A percentile compares a stretch with the other conserved stretches of the same genome.
Evolutionary conservation across 2,888 invertebrate genomes (phyloP).

Genomic region (Drosophila pseudotalamancana): DNA sequence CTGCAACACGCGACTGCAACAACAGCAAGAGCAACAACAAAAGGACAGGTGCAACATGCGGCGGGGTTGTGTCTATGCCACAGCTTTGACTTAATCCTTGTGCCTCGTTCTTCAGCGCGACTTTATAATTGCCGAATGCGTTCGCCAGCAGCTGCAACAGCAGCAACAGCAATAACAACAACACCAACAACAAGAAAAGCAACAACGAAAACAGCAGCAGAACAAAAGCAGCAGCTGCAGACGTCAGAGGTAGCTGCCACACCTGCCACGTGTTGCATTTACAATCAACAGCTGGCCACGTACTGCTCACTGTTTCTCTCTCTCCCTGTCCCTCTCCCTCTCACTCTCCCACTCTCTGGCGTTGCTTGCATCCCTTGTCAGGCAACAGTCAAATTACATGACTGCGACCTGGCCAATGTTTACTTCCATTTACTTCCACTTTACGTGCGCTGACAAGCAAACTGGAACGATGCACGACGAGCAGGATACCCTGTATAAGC

Average conservation of each 20-base stretch:
- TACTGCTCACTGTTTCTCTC: too few relatives aligned
- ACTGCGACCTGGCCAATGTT: conserved; percentile 57
- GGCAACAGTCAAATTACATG: conserved; percentile 69
- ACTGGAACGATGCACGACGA: not conserved
- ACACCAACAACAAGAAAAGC: conserved; percentile 1
- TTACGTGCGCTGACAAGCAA: conserved; percentile 61
- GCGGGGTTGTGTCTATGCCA: conserved; percentile 38
- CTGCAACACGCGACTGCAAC: conserved; percentile 45
- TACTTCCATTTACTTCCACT: conserved; percentile 63
- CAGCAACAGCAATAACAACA: conserved; percentile 35
- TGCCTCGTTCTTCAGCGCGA: conserved; percentile 18
- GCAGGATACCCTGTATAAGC: conserved; percentile 5
- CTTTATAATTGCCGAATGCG: conserved; percentile 54
- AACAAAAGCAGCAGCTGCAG: conserved; percentile 41
- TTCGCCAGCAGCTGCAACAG: conserved; percentile 15
- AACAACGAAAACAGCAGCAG: conserved; percentile 26
- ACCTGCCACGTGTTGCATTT: conserved; percentile 74
- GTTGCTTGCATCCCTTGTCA: conserved; percentile 41
- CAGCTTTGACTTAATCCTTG: conserved; percentile 51
- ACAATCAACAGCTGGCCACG: conserved; percentile 49
- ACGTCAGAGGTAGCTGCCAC: conserved; percentile 56
- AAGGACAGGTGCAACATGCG: conserved; percentile 61
- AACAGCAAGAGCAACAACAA: conserved; percentile 24
- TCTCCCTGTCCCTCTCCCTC: not conserved
- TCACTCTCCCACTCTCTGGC: not conserved